These are phyloP conservation scores for Paradoxurus hermaphroditus DNA, from an alignment of 2,113 vertebrate genomes.

Conservation along the genomic window DNA sequence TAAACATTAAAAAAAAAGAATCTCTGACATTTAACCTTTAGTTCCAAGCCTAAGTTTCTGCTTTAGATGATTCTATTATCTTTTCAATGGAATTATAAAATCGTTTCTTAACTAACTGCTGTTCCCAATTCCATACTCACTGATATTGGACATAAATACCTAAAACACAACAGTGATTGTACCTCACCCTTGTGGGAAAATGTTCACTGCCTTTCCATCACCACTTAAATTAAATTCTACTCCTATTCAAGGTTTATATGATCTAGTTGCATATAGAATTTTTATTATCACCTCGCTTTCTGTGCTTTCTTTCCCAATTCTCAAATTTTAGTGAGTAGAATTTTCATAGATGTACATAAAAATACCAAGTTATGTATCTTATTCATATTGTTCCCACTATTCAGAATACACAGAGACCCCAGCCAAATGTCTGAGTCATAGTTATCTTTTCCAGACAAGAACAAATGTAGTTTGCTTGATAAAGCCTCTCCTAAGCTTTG, in stretches of 20 bases:
- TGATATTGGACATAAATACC: background rate
- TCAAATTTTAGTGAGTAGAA: background rate
- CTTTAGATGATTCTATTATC: background rate
- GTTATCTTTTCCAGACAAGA: background rate
- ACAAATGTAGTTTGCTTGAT: background rate
- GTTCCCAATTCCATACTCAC: background rate
- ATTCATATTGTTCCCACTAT: background rate
- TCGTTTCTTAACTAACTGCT: background rate
- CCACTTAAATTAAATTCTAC: background rate
- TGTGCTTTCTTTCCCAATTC: background rate
- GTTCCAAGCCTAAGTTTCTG: background rate
- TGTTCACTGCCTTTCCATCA: background rate
- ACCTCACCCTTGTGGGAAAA: background rate
- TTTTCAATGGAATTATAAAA: background rate
- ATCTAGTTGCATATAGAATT: background rate
- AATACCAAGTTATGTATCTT: accelerated
- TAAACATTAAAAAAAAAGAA: background rate
- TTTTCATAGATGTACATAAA: background rate
- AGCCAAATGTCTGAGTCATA: background rate
- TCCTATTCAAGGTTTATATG: background rate
- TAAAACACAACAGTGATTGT: background rate
- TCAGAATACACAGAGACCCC: too few species aligned
- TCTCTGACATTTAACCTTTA: background rate
- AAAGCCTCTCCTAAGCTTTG: background rate
- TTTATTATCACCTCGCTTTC: background rate